Percentiles rank a stretch among this genome's conserved stretches.
These are phyloP conservation scores for Acromyrmex echinatior DNA, from an alignment of 1,140 invertebrate species.

Conservation along the genomic window DNA sequence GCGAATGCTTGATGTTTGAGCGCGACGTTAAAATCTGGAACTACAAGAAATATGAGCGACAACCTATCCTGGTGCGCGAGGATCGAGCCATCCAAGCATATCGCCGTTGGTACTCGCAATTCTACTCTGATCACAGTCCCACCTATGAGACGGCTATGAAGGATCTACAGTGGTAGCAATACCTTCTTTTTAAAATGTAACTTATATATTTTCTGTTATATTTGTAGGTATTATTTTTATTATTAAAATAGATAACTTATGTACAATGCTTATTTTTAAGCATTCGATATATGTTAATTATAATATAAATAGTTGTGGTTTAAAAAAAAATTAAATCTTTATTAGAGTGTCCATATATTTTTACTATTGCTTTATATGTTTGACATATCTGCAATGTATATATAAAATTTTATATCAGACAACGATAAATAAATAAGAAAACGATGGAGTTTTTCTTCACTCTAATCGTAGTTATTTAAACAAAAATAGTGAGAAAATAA, in stretches of 20 bases:
- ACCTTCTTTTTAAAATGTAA: not conserved
- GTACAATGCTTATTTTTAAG: not conserved
- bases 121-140: slow-evolving; percentile 93
- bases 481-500: not conserved
- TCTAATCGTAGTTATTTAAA: not conserved
- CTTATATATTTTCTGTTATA: not conserved
- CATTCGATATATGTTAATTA: not conserved
- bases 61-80: slow-evolving; percentile 92
- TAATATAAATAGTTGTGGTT: not conserved
- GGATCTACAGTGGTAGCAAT: slow-evolving; percentile 79
- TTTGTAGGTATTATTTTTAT: slow-evolving; percentile 14
- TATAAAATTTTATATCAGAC: not conserved
- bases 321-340: slow-evolving; percentile 3
- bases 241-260: slow-evolving; percentile 14
- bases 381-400: not conserved
- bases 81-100: slow-evolving; percentile 91
- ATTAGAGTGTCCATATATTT: not conserved
- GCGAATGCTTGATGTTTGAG: slow-evolving; percentile 94
- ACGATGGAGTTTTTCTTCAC: not conserved
- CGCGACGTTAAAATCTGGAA: slow-evolving; percentile 96
- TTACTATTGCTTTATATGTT: slow-evolving; percentile 15
- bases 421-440: not conserved
- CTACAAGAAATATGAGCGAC: slow-evolving; percentile 91
- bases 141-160: slow-evolving; percentile 85
- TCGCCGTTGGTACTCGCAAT: slow-evolving; percentile 95